Percentiles rank a stretch among this genome's conserved stretches.
Conservation (phyloP, 1,140 invertebrate genomes). For the Anagrus nilaparvatae region DNA sequence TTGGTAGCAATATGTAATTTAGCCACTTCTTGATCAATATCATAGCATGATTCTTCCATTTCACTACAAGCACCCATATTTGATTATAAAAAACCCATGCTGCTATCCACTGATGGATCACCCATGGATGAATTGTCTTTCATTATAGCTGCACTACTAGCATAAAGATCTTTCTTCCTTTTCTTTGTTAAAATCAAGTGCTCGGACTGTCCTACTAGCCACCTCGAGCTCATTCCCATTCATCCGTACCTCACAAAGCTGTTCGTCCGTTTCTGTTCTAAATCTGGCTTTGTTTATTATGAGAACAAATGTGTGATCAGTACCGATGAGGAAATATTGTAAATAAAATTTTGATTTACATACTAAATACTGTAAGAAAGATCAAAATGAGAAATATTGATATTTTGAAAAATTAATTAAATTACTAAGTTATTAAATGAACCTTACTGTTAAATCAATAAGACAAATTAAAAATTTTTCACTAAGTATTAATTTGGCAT, state of each 20-base stretch:
- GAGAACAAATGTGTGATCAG: too few species aligned
- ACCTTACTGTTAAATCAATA: too few species aligned
- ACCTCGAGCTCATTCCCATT: constrained; percentile 47
- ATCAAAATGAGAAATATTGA: too few species aligned
- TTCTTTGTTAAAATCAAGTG: constrained; percentile 25
- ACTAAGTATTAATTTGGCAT: too few species aligned
- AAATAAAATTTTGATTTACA: too few species aligned
- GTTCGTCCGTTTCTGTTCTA: too few species aligned
- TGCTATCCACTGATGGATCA: constrained; percentile 51
- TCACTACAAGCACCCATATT: constrained; percentile 31
- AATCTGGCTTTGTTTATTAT: too few species aligned
- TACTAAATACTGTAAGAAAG: too few species aligned
- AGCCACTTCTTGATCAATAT: constrained; percentile 25
- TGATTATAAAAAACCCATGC: constrained; percentile 50
- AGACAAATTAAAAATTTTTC: too few species aligned
- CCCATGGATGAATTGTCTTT: constrained; percentile 53
- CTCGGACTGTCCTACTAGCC: constrained; percentile 4
- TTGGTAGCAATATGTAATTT: constrained; percentile 22
- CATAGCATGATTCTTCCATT: constrained; percentile 17
- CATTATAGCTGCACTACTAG: constrained; percentile 36
- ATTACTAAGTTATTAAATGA: too few species aligned
- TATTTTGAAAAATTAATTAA: too few species aligned
- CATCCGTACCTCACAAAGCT: constrained; percentile 47
- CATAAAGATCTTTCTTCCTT: constrained; percentile 9
- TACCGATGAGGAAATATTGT: too few species aligned